A percentile compares a stretch with the other conserved stretches of the same genome.
Evolutionary conservation across 1,140 invertebrate genomes (phyloP).

Genomic region (Heliconius hewitsoni): DNA sequence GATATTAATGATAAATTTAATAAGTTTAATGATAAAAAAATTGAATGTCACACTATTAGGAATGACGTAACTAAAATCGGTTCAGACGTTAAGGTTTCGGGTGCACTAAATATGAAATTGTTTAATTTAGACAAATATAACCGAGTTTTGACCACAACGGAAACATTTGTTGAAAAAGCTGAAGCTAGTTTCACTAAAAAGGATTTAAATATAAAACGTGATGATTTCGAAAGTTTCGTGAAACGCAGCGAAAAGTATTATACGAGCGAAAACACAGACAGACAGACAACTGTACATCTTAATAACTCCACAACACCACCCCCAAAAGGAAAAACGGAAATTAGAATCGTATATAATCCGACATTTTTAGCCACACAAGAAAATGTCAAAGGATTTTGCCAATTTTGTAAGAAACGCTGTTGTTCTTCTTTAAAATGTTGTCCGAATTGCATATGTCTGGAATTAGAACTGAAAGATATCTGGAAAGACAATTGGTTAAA

Average conservation of each 20-base stretch:
- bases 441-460: conserved; percentile 60
- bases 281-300: conserved; percentile 53
- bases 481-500: conserved; percentile 75
- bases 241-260: conserved; percentile 77
- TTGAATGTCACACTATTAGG: conserved; percentile 74
- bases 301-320: conserved; percentile 47
- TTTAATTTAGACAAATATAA: conserved; percentile 71
- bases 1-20: conserved; percentile 68
- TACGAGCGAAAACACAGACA: conserved; percentile 61
- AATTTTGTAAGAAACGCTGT: conserved; percentile 60
- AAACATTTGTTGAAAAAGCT: conserved; percentile 62
- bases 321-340: conserved; percentile 68
- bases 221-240: conserved; percentile 74
- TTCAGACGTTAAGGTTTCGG: conserved; percentile 62
- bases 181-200: conserved; percentile 74
- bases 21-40: conserved; percentile 66
- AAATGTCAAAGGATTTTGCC: conserved; percentile 56
- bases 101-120: conserved; percentile 71
- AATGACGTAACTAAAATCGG: conserved; percentile 70
- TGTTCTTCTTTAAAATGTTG: conserved; percentile 66
- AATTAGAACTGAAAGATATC: conserved; percentile 56
- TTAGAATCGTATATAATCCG: conserved; percentile 78
- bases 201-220: conserved; percentile 51
- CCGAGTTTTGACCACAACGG: conserved; percentile 66
- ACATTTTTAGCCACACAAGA: conserved; percentile 61